Conservation (phyloP, 2,888 invertebrate species). For the Tetragonula carbonaria region DNA sequence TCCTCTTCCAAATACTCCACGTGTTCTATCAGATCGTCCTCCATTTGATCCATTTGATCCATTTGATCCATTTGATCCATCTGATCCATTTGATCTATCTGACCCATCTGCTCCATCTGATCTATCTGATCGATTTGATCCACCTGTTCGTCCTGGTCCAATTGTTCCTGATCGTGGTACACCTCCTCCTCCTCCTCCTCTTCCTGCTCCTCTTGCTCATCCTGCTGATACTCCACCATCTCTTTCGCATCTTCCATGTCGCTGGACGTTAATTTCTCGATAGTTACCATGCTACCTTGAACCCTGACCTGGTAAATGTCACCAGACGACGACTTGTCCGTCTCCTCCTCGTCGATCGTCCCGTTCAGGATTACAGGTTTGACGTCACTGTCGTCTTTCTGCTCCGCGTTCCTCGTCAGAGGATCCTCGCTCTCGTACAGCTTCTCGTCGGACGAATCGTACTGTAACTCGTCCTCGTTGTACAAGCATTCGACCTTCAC, state of each 20-base stretch:
- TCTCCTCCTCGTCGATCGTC: constrained; percentile 19
- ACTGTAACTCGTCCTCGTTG: constrained; percentile 49
- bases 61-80: neutral
- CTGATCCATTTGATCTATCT: constrained; percentile 53
- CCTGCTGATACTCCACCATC: constrained; percentile 35
- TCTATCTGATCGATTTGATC: neutral
- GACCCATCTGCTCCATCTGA: constrained; percentile 5
- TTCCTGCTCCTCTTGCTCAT: constrained; percentile 21
- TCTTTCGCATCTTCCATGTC: constrained; percentile 26
- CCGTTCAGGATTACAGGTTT: constrained; percentile 72
- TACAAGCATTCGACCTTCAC: constrained; percentile 62
- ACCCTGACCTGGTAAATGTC: constrained; percentile 79
- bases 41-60: constrained; percentile 7
- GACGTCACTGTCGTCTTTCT: constrained; percentile 51
- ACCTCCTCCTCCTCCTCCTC: constrained; percentile 36
- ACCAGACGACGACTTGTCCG: constrained; percentile 55
- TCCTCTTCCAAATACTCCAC: constrained; percentile 66
- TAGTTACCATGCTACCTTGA: constrained; percentile 74
- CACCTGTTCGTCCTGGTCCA: constrained; percentile 47
- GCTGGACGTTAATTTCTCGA: constrained; percentile 72
- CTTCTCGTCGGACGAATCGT: constrained; percentile 62
- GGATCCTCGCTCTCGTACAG: constrained; percentile 55
- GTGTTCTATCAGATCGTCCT: constrained; percentile 35
- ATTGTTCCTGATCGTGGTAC: constrained; percentile 33
- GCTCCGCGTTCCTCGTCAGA: constrained; percentile 40